Evolutionary conservation across 1,140 invertebrate species (phyloP), one percentile per base, ranked within the genome.

Genomic region (Brachionus asplanchnoidis): DNA sequence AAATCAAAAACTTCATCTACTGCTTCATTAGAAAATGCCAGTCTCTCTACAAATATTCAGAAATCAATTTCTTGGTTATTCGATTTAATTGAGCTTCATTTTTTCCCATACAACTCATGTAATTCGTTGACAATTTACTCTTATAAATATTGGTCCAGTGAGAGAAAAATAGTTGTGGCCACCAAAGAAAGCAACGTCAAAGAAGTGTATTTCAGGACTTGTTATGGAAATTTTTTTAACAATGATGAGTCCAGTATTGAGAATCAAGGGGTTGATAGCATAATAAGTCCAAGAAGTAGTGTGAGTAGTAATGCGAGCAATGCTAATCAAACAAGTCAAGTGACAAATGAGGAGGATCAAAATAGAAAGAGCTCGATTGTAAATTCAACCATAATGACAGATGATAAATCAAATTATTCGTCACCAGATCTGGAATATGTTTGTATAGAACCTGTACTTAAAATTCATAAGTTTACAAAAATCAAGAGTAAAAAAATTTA

Each of bases 91-190:
- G 79, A 82, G 53, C 28, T 82, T 14, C 53, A 82, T 17, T 82
- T 14, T 68, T 82, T 82, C 32, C 79, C 79, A 44, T 82, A 65
- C 9, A 82, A 82, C 23, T 82, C 79, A 36, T 82, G 79, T n/a
- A 82, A 82, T 36, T 82, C 79, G 4, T 26, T 68, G 20, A 82
- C 79, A 14, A 82, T 82, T 26, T 82, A 82, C n/a, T 82, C 79
- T 20, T 82, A 65, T 68, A 82, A 82, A 65, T 82, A 46, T 42
- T 82, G 79, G 79, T 23, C 20, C 0, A 46, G 36, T 23, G 23
- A 60, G 26, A 82, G 36, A 42, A 60, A 68, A 28, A 17, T 82
- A 12, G 12, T 82, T 17, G 79, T 82, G 1, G 53, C 53, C 9
- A 82, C 79, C 0, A 82, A 82, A 65, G 79, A 82, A n/a, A 82